phyloP scores from a whole-genome alignment of 1,140 invertebrate species.

The Zaprionus vittiger region DNA sequence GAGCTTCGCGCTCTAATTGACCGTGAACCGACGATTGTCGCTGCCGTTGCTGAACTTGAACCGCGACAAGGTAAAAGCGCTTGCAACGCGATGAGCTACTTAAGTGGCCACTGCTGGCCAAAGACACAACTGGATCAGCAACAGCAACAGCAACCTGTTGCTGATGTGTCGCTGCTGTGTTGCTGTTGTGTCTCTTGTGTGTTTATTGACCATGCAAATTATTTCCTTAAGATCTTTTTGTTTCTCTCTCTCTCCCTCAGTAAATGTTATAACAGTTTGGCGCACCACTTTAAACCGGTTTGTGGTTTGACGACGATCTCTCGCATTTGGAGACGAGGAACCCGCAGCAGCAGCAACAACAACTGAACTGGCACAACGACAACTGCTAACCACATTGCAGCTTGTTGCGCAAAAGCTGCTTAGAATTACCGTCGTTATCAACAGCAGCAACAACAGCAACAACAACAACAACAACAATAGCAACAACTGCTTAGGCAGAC shows the following conservation, averaged over 20 bases:
- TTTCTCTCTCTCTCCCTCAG: slow-evolving; percentile 1
- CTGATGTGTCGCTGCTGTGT: background rate
- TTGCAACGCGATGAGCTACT: slow-evolving; percentile 44
- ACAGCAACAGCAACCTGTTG: slow-evolving; percentile 23
- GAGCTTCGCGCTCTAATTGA: slow-evolving; percentile 62
- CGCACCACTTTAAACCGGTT: slow-evolving; percentile 66
- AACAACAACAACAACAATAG: background rate
- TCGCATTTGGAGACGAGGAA: slow-evolving; percentile 55
- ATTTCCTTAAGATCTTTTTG: slow-evolving; percentile 71
- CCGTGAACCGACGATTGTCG: slow-evolving; percentile 60
- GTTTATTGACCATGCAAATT: slow-evolving; percentile 62
- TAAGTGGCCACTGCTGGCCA: slow-evolving; percentile 36
- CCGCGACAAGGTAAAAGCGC: slow-evolving; percentile 34
- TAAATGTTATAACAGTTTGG: slow-evolving; percentile 43
- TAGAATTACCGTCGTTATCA: slow-evolving; percentile 63
- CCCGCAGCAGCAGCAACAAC: slow-evolving; percentile 40
- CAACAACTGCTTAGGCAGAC: slow-evolving; percentile 30
- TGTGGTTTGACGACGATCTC: slow-evolving; percentile 13
- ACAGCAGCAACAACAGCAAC: slow-evolving; percentile 5
- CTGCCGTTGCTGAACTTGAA: slow-evolving; percentile 69
- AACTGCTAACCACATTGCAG: slow-evolving; percentile 56
- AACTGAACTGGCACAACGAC: slow-evolving; percentile 48
- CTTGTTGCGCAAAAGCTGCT: slow-evolving; percentile 55
- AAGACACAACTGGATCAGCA: slow-evolving; percentile 56
- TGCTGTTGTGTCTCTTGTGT: slow-evolving; percentile 12